Percentiles rank a stretch among this genome's conserved stretches.
phyloP scores from a whole-genome alignment of 37 sponge, comb jelly and placozoan species.

The Beroe forskalii region DNA sequence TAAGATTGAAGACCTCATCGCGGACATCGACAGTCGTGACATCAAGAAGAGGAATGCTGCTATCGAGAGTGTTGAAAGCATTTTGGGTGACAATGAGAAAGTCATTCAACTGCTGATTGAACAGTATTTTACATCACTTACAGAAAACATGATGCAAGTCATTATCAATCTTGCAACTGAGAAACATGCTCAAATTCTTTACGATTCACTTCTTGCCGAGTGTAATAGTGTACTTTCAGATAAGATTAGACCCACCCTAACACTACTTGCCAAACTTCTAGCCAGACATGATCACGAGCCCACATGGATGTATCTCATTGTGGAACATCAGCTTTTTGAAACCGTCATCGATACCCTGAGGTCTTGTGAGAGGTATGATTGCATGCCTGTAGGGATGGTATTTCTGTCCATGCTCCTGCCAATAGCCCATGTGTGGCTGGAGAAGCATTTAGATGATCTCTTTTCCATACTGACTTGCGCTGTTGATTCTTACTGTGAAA shows the following conservation, averaged over 20 bases:
- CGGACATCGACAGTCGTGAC: neutral
- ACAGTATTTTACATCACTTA: slow-evolving; percentile 4
- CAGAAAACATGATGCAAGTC: slow-evolving; percentile 57
- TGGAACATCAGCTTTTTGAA: neutral
- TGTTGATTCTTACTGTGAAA: neutral
- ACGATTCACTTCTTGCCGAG: neutral
- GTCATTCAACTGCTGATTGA: slow-evolving; percentile 34
- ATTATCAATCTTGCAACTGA: slow-evolving; percentile 14
- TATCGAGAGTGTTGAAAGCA: neutral
- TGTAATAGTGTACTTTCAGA: neutral
- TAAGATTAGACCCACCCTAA: neutral
- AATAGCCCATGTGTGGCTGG: neutral
- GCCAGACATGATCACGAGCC: slow-evolving; percentile 18
- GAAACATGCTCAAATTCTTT: neutral
- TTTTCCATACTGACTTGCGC: neutral
- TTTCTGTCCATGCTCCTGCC: slow-evolving; percentile 50
- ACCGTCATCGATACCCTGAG: neutral
- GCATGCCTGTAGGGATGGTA: slow-evolving; percentile 17
- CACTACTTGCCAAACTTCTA: neutral
- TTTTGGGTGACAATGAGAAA: slow-evolving; percentile 22
- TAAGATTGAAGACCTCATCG: neutral
- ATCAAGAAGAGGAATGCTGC: slow-evolving; percentile 31
- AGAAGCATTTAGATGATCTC: neutral
- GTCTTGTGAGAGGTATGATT: neutral
- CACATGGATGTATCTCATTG: slow-evolving; percentile 44